Conservation (phyloP, 1,140 invertebrate species). For the Hylaeus volcanicus region DNA sequence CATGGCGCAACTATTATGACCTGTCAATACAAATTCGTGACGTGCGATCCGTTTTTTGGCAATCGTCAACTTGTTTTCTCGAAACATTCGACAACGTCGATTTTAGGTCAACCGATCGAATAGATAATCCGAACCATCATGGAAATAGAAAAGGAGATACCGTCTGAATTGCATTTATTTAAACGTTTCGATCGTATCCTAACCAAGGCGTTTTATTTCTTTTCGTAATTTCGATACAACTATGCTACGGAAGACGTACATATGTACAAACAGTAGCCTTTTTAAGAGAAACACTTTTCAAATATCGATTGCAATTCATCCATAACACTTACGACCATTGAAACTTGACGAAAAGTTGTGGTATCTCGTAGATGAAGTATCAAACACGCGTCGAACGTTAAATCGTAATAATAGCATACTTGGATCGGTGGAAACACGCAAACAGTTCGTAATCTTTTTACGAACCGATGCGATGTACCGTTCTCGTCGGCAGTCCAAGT, state of each 20-base stretch:
- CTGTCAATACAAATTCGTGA: conserved; percentile 24
- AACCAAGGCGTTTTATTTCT: not conserved
- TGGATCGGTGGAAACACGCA: conserved; percentile 10
- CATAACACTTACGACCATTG: not conserved
- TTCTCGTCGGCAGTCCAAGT: conserved; percentile 61
- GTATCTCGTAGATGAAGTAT: not conserved
- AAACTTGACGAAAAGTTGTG: not conserved
- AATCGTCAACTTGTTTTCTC: not conserved
- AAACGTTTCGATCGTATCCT: no score
- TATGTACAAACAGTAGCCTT: no score
- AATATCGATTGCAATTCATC: no score
- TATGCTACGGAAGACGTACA: no score
- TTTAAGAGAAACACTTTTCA: no score
- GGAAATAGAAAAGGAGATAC: no score
- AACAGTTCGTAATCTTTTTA: conserved; percentile 40
- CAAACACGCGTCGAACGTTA: conserved; percentile 6
- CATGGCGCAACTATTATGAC: conserved; percentile 40
- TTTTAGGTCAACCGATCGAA: not conserved
- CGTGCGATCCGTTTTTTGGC: not conserved
- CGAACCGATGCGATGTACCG: conserved; percentile 44
- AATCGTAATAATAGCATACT: conserved; percentile 37
- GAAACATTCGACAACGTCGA: not conserved
- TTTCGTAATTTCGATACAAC: not conserved
- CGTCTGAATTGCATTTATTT: no score
- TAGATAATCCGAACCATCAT: no score